Conservation (phyloP, 2,797 vertebrate species). For the Clamator glandarius region DNA sequence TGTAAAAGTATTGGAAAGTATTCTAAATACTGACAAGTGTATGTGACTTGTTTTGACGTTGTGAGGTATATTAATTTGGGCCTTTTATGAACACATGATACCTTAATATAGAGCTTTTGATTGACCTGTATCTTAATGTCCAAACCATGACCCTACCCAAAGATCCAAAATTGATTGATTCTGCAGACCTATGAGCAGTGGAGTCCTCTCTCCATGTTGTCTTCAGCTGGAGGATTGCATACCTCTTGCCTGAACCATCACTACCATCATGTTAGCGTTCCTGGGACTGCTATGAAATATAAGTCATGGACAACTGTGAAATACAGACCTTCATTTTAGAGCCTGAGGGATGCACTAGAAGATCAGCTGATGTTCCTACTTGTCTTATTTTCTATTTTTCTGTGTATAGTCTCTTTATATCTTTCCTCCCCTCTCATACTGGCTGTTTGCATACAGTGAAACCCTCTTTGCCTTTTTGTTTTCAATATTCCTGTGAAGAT, state of each 20-base stretch:
- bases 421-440: neutral
- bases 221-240: neutral
- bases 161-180: neutral
- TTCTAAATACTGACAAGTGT: neutral
- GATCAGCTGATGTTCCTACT: neutral
- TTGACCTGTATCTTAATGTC: neutral
- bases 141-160: neutral
- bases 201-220: neutral
- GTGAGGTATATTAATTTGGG: neutral
- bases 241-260: neutral
- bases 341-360: neutral
- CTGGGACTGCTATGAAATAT: neutral
- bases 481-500: neutral
- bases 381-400: neutral
- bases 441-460: neutral
- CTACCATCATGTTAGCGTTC: neutral
- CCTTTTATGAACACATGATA: neutral
- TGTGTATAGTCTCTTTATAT: neutral
- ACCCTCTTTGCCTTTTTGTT: neutral
- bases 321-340: neutral
- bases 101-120: neutral
- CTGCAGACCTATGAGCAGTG: neutral
- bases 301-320: neutral
- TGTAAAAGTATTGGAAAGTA: no score
- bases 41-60: neutral